Conservation (phyloP, 2,113 vertebrate species). For the Tragelaphus imberbis region DNA sequence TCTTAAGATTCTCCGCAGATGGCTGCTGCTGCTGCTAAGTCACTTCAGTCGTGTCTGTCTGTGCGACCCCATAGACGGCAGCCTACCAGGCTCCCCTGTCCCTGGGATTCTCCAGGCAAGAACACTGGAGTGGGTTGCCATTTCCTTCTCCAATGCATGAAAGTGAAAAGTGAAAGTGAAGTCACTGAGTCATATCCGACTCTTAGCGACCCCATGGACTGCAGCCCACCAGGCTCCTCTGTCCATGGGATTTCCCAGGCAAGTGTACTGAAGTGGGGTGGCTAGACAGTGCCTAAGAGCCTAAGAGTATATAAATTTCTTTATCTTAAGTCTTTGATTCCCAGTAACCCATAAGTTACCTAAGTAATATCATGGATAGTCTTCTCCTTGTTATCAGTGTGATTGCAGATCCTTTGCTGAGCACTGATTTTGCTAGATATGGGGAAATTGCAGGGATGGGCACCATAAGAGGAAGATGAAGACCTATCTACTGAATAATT, state of each 20-base stretch:
- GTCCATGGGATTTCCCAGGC: too few species aligned
- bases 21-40: background rate
- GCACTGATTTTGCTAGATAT: background rate
- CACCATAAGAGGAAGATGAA: background rate
- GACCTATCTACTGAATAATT: background rate
- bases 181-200: too few species aligned
- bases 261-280: background rate
- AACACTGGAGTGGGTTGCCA: too few species aligned
- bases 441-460: background rate
- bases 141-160: too few species aligned
- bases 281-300: background rate
- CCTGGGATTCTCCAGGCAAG: too few species aligned
- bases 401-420: background rate
- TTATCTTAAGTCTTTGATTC: background rate
- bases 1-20: background rate
- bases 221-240: too few species aligned
- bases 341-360: background rate
- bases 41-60: too few species aligned
- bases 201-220: too few species aligned
- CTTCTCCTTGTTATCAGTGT: background rate
- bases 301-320: background rate
- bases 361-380: background rate
- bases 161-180: too few species aligned
- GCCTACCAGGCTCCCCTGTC: too few species aligned
- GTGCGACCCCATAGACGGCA: too few species aligned